Base-by-base conservation (phyloP, 1,140 invertebrate species). In the Anadara kagoshimensis region DNA sequence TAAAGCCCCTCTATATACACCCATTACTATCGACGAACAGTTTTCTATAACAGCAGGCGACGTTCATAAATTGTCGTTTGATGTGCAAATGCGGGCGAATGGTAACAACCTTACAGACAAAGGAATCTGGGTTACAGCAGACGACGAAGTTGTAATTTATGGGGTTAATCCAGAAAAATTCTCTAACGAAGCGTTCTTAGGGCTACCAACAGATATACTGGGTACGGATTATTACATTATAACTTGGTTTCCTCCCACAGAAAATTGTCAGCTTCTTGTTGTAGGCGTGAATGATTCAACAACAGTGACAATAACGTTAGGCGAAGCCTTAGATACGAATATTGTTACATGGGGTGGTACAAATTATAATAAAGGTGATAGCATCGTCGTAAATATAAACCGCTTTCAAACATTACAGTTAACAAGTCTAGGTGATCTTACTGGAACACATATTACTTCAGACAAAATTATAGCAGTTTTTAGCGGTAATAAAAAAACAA, bases 101-200 rank as follows among this genome's bases (percentile, higher is more conserved):
- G 64, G 29, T 5, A 44, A 41, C 8, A 43, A 44, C 24, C 43
- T 62, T 10, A 11, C 36, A 18, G 45, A 45, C 8, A 77, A 78
- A 59, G 78, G 29, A 2, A 41, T 80, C 11, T 53, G 49, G n/a
- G 64, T 80, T 10, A n/a, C 44, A 61, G 72, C 83, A 1, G 69
- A 73, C 20, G 61, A 75, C 18, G 78, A 82, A 24, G 65, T 85
- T 7, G 71, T 74, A 12, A 78, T 85, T 1, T 85, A 79, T 54
- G 75, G 75, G 8, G 71, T 75, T 0, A 85, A 83, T 73, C 71
- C 69, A 44, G 77, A 81, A 45, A 54, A 44, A 1, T 74, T 72
- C n/a, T 79, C 83, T 2, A 78, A 75, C 22, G 84, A 85, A 56
- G 83, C 76, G 29, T 86, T 77, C 66, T 54, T 86, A 20, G 82